Conservation (phyloP, 2,113 vertebrate species). For the Edolisoma coerulescens region DNA sequence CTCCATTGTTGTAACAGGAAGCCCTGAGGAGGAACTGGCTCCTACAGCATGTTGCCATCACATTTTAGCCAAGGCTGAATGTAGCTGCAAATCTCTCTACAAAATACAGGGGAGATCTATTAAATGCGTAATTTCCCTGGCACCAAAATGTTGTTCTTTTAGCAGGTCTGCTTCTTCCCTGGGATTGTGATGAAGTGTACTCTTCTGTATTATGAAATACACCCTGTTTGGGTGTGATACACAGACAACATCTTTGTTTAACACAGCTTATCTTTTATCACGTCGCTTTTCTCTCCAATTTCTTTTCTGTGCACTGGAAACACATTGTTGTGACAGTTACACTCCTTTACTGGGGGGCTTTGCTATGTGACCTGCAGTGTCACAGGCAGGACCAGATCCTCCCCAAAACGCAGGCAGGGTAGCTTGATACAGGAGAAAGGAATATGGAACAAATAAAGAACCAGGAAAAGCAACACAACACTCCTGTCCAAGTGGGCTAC, state of each 20-base stretch:
- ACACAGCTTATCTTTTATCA: constrained; percentile 51
- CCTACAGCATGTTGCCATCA: constrained; percentile 29
- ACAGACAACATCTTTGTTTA: constrained; percentile 62
- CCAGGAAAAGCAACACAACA: neutral
- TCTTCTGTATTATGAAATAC: constrained; percentile 48
- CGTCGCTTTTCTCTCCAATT: constrained; percentile 65
- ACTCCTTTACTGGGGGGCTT: neutral
- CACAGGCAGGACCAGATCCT: neutral
- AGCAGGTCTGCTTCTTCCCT: constrained; percentile 49
- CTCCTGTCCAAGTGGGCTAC: neutral
- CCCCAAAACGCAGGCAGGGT: neutral
- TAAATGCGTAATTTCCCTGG: constrained; percentile 59
- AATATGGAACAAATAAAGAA: neutral
- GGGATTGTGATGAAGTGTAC: constrained; percentile 47
- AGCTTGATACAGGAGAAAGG: neutral
- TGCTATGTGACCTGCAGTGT: neutral
- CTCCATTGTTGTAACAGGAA: constrained; percentile 3
- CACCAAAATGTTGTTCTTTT: constrained; percentile 56
- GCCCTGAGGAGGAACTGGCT: constrained; percentile 55
- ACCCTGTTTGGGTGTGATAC: constrained; percentile 12
- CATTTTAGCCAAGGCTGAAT: constrained; percentile 57
- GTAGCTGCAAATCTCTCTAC: constrained; percentile 32
- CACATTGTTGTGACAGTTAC: neutral
- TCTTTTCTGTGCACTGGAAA: constrained; percentile 46
- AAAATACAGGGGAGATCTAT: constrained; percentile 66